These are phyloP conservation scores for Cassiopea andromeda DNA, from an alignment of 30 jellyfish, hydroid and myxozoan species.

Conservation along the genomic window DNA sequence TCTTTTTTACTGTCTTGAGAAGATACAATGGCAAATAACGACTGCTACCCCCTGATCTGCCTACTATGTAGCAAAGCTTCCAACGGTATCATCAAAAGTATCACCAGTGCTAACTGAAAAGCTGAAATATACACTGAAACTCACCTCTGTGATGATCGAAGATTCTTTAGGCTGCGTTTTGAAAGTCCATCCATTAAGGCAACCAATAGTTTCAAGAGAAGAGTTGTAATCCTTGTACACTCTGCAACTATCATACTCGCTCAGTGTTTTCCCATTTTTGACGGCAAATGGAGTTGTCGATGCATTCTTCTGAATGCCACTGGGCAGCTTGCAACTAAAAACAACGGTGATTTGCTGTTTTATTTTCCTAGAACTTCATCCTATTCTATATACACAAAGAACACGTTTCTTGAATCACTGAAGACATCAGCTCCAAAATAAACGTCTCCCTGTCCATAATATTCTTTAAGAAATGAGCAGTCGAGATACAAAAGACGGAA, in stretches of 20 bases:
- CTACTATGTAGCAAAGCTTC: no score
- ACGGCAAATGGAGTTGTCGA: conserved; percentile 61
- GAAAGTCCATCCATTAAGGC: conserved; percentile 93
- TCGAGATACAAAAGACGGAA: no score
- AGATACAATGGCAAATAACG: no score
- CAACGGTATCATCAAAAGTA: no score
- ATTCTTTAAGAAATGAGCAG: no score
- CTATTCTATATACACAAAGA: no score
- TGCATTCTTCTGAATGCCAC: conserved; percentile 51
- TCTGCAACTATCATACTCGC: conserved; percentile 59
- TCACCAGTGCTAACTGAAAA: no score
- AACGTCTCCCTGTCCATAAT: no score
- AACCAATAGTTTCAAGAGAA: conserved; percentile 44
- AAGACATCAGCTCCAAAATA: no score
- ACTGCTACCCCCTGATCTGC: no score
- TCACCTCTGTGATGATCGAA: conserved; percentile 81
- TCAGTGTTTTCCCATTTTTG: conserved; percentile 70
- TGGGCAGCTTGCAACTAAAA: conserved; percentile 74
- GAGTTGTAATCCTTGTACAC: conserved; percentile 61
- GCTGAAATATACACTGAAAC: not conserved
- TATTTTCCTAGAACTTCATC: not conserved
- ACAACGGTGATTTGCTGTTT: not conserved
- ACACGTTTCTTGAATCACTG: no score
- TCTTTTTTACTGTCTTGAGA: no score
- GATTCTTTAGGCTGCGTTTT: conserved; percentile 67